A percentile compares a stretch with the other conserved stretches of the same genome.
Conservation (phyloP, 1,140 invertebrate species). For the Drosophila asahinai region DNA sequence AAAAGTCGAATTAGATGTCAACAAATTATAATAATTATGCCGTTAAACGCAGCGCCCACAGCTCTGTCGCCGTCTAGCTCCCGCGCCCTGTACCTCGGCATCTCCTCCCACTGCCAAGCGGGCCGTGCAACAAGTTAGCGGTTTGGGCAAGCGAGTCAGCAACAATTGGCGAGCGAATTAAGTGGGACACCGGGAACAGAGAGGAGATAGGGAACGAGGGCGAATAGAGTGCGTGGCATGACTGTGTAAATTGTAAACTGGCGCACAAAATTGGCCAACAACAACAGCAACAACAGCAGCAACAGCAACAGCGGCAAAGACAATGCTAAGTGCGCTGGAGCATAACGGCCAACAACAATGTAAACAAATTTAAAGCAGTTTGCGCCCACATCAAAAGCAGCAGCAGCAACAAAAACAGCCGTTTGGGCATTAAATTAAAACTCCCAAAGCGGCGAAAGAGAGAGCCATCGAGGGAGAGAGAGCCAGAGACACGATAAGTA, state of each 20-base stretch:
- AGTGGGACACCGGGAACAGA: conserved; percentile 43
- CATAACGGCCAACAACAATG: conserved; percentile 60
- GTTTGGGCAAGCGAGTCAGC: conserved; percentile 46
- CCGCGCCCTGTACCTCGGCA: background rate
- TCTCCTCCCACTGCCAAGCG: background rate
- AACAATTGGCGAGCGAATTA: conserved; percentile 55
- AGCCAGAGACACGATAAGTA: conserved; percentile 39
- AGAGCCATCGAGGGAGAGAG: conserved; percentile 1
- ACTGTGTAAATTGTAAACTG: conserved; percentile 60
- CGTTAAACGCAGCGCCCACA: conserved; percentile 60
- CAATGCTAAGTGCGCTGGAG: conserved; percentile 72
- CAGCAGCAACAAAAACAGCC: conserved; percentile 49
- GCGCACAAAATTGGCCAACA: conserved; percentile 52
- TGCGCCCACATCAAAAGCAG: conserved; percentile 74
- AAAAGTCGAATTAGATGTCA: conserved; percentile 82
- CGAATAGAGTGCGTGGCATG: conserved; percentile 60
- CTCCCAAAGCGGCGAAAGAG: conserved; percentile 29
- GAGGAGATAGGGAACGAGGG: conserved; percentile 8
- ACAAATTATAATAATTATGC: conserved; percentile 78
- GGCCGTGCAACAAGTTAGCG: conserved; percentile 49
- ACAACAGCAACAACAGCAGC: conserved; percentile 24
- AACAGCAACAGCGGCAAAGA: conserved; percentile 19
- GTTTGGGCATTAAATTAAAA: conserved; percentile 73
- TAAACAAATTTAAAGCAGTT: conserved; percentile 79
- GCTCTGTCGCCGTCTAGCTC: background rate